A percentile compares a stretch with the other conserved stretches of the same genome.
These are phyloP conservation scores for Penaeus vannamei DNA, from an alignment of 1,140 invertebrate genomes.

Conservation along the genomic window DNA sequence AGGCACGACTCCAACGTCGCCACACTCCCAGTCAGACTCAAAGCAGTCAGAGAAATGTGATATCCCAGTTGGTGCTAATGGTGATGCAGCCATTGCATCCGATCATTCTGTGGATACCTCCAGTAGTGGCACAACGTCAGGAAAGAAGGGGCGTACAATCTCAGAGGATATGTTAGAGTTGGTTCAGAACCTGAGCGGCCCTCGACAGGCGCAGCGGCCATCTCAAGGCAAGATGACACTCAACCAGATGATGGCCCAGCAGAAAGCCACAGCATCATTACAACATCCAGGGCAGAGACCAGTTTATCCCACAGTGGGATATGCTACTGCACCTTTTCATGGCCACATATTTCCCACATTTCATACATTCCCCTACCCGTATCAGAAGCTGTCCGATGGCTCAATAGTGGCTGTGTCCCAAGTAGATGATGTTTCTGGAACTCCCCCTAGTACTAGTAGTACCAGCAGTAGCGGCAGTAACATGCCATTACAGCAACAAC, in stretches of 20 bases:
- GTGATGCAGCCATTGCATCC: conserved; percentile 6
- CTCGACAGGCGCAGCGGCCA: conserved; percentile 22
- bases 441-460: conserved; percentile 44
- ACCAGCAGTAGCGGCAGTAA: conserved; percentile 44
- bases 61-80: neutral
- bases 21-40: conserved; percentile 29
- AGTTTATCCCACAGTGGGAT: conserved; percentile 43
- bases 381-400: conserved; percentile 58
- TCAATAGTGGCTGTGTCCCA: conserved; percentile 41
- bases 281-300: conserved; percentile 44
- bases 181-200: conserved; percentile 55
- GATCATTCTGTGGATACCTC: conserved; percentile 37
- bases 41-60: conserved; percentile 1
- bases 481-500: conserved; percentile 25
- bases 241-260: conserved; percentile 61
- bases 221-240: conserved; percentile 55
- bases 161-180: conserved; percentile 59
- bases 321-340: conserved; percentile 44
- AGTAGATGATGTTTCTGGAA: conserved; percentile 35
- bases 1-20: conserved; percentile 44
- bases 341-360: conserved; percentile 47
- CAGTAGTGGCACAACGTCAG: neutral
- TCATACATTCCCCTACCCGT: conserved; percentile 59
- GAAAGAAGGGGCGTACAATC: conserved; percentile 57
- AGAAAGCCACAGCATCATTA: conserved; percentile 37